Percentiles rank a stretch among this genome's conserved stretches.
Evolutionary conservation across 2,888 invertebrate species (phyloP).

Genomic region (Boloria selene): DNA sequence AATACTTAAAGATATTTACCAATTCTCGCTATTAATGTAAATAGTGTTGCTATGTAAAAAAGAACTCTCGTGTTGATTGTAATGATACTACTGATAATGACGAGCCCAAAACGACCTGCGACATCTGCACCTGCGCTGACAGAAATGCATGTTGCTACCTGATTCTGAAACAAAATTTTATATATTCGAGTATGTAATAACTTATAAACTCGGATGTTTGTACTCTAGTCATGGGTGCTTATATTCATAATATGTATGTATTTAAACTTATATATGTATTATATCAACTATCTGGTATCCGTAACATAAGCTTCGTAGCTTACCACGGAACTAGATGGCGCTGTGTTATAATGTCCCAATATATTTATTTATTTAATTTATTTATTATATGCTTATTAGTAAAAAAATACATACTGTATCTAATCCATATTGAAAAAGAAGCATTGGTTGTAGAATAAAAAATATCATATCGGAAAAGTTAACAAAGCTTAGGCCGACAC

Average conservation of each 20-base stretch:
- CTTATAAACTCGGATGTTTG: too few species aligned
- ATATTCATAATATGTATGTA: too few species aligned
- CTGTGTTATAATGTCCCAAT: too few species aligned
- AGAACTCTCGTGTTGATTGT: constrained; percentile 64
- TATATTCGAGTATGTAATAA: too few species aligned
- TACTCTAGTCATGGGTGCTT: too few species aligned
- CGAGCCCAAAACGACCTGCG: constrained; percentile 63
- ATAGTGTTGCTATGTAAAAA: constrained; percentile 60
- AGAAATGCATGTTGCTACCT: constrained; percentile 71
- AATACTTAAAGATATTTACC: constrained; percentile 49
- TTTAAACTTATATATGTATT: too few species aligned
- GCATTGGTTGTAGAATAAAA: constrained; percentile 83
- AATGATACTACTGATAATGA: constrained; percentile 59
- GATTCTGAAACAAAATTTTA: constrained; percentile 52
- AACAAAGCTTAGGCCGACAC: constrained; percentile 83
- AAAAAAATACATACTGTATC: constrained; percentile 33
- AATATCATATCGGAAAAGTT: constrained; percentile 85
- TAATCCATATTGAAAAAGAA: constrained; percentile 81
- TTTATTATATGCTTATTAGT: too few species aligned
- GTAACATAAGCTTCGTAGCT: too few species aligned
- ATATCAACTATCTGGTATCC: too few species aligned
- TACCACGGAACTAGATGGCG: too few species aligned
- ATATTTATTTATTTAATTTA: too few species aligned
- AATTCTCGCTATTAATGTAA: constrained; percentile 64
- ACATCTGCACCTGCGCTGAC: constrained; percentile 72